Percentiles rank a stretch among this genome's conserved stretches.
Evolutionary conservation across 2,888 invertebrate genomes (phyloP).

Genomic region (Morpho deidamia): DNA sequence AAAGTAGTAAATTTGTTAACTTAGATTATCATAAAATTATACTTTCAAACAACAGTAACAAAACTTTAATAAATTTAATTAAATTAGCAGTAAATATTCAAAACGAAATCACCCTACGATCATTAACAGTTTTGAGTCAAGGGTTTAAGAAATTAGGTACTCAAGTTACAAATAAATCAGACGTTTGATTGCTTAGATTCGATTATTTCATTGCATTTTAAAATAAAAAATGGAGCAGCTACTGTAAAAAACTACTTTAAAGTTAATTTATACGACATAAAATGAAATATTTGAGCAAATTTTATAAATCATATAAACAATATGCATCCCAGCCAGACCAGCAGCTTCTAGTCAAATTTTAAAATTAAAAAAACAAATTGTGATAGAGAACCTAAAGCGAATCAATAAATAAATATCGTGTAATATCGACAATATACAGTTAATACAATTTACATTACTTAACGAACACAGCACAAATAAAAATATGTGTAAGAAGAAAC

Average conservation of each 20-base stretch:
- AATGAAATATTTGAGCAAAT: constrained; percentile 65
- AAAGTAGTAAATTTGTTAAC: too few species aligned
- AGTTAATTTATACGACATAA: constrained; percentile 15
- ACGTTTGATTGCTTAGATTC: too few species aligned
- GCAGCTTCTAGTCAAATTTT: constrained; percentile 45
- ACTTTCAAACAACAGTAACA: too few species aligned
- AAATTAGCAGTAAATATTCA: too few species aligned
- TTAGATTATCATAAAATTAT: too few species aligned
- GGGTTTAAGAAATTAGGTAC: too few species aligned
- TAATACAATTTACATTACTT: constrained; percentile 75
- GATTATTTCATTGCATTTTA: neutral
- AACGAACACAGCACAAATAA: constrained; percentile 77
- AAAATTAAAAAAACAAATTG: constrained; percentile 34
- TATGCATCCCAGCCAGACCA: constrained; percentile 69
- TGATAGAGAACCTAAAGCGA: constrained; percentile 61
- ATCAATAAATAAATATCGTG: constrained; percentile 77
- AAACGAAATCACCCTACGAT: too few species aligned
- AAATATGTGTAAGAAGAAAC: constrained; percentile 51
- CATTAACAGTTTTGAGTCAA: too few species aligned
- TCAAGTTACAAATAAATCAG: too few species aligned
- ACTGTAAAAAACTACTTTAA: constrained; percentile 2
- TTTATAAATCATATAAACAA: constrained; percentile 42
- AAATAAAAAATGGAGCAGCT: neutral
- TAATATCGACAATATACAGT: constrained; percentile 74
- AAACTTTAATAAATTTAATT: too few species aligned